Base-by-base conservation (phyloP, 2,888 invertebrate genomes). In the Arrhopalites spinosus region DNA sequence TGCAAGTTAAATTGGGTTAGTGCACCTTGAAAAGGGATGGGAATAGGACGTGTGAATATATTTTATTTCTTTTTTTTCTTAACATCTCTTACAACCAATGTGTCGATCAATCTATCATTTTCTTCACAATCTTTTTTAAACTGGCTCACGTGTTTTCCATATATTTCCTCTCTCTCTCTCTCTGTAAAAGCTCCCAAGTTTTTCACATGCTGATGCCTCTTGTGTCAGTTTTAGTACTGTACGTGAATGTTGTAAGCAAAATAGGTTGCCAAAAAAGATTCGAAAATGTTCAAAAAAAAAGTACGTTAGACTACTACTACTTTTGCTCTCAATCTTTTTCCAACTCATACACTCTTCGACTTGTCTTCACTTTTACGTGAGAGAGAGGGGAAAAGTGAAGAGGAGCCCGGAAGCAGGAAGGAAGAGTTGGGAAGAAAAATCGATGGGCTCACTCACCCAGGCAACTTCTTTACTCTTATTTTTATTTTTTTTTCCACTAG, bases 401-500 rank as follows among this genome's bases (percentile, higher is more conserved):
- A 64, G 29, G 36, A 30, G 29, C 64, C 56, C 36, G 64, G 64
- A 30, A 64, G 29, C 17, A 64, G n/a, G 59, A 59, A 59, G 59
- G 25, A 50, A n/a, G 59, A 27, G 15, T 25, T 2, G 59, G 50
- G 15, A 15, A 50, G 50, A 50, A 20, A 50, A 50, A 50, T 50
- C 50, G n/a, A 50, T 50, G n/a, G n/a, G n/a, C n/a, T n/a, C n/a
- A n/a, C n/a, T n/a, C n/a, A n/a, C n/a, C n/a, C n/a, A n/a, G n/a
- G n/a, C n/a, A n/a, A n/a, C n/a, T n/a, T 17, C 20, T 20, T 50
- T 15, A 50, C 20, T 25, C 59, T 20, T 11, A 25, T 5, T 25
- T 15, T 59, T 25, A 27, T 36, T n/a, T n/a, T n/a, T n/a, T n/a
- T n/a, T n/a, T 56, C 23, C 53, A 56, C 20, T 56, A 17, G n/a